Evolutionary conservation across 2,888 invertebrate genomes (phyloP), one percentile per base, ranked within the genome.

Genomic region (Drosophila greeni): DNA sequence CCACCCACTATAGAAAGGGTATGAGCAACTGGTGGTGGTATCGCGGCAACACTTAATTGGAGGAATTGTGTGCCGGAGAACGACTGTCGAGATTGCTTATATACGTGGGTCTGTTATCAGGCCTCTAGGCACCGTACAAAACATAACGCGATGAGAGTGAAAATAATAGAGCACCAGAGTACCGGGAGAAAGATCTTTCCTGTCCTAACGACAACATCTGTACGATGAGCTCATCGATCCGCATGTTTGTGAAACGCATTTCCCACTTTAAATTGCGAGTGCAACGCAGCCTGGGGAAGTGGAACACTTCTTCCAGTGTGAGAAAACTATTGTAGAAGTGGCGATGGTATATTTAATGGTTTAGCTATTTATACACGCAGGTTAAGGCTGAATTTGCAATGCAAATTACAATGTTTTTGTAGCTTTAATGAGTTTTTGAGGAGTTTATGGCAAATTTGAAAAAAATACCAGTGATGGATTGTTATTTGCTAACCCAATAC

Each of bases 171-270:
- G 45, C 57, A 16, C 14, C 18, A 12, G 29, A 53, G 57, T n/a
- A n/a, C 49, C 51, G 26, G 51, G 39, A 55, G 26, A 11, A 23
- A 45, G 49, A 40, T 43, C 34, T n/a, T 9, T 52, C 55, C 36
- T n/a, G 18, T 56, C 49, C 24, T 16, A 16, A 34, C 45, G 52
- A 39, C 60, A 14, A n/a, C 47, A 53, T 72, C 60, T 74, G 40
- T 57, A 36, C 36, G 56, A 51, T 66, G 66, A 65, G 62, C 53
- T 65, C 64, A 65, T 65, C 45, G 37, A 18, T 23, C 11, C 14
- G 59, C 24, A 18, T 55, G 31, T 47, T 70, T 75, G 57, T 80
- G 73, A 70, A 72, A 51, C 73, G 60, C 67, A 72, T 59, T 80
- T 67, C 53, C 24, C 33, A 67, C 53, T 47, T 49, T 33, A 42